Conservation (phyloP, 2,797 vertebrate genomes). For the Xyrichtys novacula region DNA sequence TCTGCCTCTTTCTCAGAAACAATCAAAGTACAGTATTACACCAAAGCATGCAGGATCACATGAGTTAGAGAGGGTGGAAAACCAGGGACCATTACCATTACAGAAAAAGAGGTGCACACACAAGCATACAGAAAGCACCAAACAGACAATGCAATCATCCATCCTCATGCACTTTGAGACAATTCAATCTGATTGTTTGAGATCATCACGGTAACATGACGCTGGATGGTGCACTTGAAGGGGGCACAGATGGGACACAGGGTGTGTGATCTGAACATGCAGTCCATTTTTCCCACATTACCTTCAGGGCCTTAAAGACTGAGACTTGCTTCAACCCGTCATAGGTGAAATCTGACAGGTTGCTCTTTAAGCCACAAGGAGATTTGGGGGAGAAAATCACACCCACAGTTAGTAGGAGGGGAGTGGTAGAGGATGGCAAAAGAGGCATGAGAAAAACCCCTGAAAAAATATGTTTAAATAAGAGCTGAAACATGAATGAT, state of each 20-base stretch:
- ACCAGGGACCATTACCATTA: not conserved
- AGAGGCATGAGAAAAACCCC: slow-evolving; percentile 39
- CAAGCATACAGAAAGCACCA: slow-evolving; percentile 17
- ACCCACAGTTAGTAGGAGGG: slow-evolving; percentile 87
- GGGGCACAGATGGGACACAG: slow-evolving; percentile 40
- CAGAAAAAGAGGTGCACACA: not conserved
- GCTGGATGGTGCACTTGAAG: slow-evolving; percentile 34
- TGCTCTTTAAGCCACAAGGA: slow-evolving; percentile 89
- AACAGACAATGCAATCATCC: slow-evolving; percentile 33
- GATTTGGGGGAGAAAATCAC: slow-evolving; percentile 89
- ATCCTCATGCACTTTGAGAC: slow-evolving; percentile 55
- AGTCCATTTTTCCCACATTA: slow-evolving; percentile 84
- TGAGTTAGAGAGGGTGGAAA: slow-evolving; percentile 25
- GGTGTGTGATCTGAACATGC: slow-evolving; percentile 66
- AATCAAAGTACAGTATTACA: slow-evolving; percentile 10
- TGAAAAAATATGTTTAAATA: slow-evolving; percentile 13
- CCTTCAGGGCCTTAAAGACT: slow-evolving; percentile 97
- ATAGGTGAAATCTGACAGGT: slow-evolving; percentile 95
- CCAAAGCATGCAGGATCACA: slow-evolving; percentile 52
- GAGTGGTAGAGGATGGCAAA: slow-evolving; percentile 39
- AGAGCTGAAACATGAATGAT: slow-evolving; percentile 17
- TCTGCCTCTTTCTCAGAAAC: not conserved
- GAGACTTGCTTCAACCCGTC: slow-evolving; percentile 95
- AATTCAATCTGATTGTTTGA: slow-evolving; percentile 7
- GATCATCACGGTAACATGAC: slow-evolving; percentile 47